A percentile compares a stretch with the other conserved stretches of the same genome.
Conservation (phyloP, 2,113 vertebrate genomes). For the Caranx ignobilis region DNA sequence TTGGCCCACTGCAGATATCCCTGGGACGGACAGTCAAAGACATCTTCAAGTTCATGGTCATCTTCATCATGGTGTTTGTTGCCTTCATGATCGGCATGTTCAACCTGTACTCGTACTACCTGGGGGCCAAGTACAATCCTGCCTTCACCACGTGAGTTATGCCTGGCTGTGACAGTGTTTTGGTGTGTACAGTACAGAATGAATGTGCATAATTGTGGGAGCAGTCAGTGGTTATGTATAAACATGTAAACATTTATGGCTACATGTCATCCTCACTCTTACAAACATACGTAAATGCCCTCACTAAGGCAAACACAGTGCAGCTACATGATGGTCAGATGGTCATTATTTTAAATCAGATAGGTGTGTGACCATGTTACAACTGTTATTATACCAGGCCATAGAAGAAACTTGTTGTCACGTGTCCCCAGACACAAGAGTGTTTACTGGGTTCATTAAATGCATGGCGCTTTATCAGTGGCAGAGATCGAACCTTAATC, state of each 20-base stretch:
- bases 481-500: slow-evolving; percentile 52
- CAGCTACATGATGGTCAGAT: background rate
- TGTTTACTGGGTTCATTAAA: slow-evolving; percentile 56
- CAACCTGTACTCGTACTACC: slow-evolving; percentile 98
- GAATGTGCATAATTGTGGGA: slow-evolving; percentile 4
- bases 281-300: background rate
- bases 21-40: slow-evolving; percentile 97
- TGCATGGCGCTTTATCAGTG: slow-evolving; percentile 37
- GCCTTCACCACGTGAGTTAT: slow-evolving; percentile 97
- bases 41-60: slow-evolving; percentile 99
- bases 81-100: slow-evolving; percentile 99
- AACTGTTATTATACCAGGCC: slow-evolving; percentile 1
- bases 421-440: slow-evolving; percentile 19
- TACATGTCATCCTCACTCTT: no score
- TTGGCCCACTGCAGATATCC: slow-evolving; percentile 97
- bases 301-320: background rate
- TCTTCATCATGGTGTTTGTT: slow-evolving; percentile 99
- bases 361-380: slow-evolving; percentile 2
- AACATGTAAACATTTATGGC: background rate
- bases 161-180: background rate
- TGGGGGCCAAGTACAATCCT: slow-evolving; percentile 98
- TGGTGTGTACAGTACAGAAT: background rate
- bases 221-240: background rate
- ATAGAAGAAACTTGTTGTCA: background rate
- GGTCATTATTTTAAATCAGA: background rate